Conservation (phyloP, 2,113 vertebrate genomes). For the Chlamydotis undulata region DNA sequence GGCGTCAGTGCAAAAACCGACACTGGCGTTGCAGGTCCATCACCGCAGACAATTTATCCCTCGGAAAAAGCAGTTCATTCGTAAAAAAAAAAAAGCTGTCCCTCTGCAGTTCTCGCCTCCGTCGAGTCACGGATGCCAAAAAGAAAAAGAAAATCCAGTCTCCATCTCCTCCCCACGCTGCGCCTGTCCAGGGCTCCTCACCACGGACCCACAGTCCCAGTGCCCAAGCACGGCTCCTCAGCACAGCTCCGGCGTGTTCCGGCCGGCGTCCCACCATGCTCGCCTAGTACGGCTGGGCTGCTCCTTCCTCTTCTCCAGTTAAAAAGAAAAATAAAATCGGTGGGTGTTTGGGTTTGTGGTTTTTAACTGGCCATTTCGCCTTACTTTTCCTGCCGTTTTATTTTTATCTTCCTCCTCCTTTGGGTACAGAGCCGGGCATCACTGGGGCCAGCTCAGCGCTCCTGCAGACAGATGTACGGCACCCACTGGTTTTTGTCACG, state of each 20-base stretch:
- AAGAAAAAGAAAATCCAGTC: neutral
- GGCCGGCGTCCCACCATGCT: neutral
- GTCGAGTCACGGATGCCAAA: neutral
- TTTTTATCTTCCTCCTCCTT: neutral
- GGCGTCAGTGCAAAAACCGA: neutral
- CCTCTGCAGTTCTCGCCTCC: neutral
- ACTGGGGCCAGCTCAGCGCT: constrained; percentile 75
- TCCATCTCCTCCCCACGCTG: neutral
- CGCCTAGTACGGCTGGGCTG: neutral
- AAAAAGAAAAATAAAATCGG: constrained; percentile 9
- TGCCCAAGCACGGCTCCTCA: neutral
- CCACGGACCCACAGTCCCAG: neutral
- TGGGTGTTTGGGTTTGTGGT: neutral
- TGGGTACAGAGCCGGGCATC: neutral
- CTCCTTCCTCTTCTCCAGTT: neutral
- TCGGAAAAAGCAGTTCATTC: neutral
- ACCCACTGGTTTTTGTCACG: constrained; percentile 91
- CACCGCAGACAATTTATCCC: fast-evolving
- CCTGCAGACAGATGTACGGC: constrained; percentile 83
- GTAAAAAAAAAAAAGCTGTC: neutral
- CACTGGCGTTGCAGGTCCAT: neutral
- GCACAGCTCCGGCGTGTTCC: neutral
- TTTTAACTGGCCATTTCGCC: neutral
- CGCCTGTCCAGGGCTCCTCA: neutral
- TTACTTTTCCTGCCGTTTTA: neutral